Percentiles rank a stretch among this genome's conserved stretches.
Conservation (phyloP, 2,888 invertebrate species). For the Epiblema foenella region DNA sequence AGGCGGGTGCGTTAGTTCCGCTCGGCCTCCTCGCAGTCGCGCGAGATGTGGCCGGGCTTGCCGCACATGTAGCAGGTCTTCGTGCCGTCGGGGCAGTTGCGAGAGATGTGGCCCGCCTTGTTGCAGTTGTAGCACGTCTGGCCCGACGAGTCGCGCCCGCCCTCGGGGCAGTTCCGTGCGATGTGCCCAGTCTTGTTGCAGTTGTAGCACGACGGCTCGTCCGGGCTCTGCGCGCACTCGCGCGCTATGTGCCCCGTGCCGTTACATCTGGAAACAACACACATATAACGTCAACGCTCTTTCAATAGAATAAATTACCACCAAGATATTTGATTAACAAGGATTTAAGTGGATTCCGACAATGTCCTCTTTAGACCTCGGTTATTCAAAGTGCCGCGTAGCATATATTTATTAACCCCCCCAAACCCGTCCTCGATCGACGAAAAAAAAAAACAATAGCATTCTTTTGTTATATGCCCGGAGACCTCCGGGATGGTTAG, state of each 20-base stretch:
- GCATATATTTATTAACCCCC: too few relatives aligned
- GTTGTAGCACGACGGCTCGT: slow-evolving; percentile 96
- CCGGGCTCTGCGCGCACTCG: slow-evolving; percentile 93
- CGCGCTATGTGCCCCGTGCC: slow-evolving; percentile 97
- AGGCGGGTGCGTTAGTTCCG: slow-evolving; percentile 78
- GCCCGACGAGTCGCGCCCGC: slow-evolving; percentile 87
- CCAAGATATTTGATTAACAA: background rate
- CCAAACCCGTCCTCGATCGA: too few relatives aligned
- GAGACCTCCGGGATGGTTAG: too few relatives aligned
- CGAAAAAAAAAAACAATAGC: too few relatives aligned
- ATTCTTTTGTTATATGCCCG: too few relatives aligned
- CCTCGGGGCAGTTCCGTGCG: slow-evolving; percentile 93
- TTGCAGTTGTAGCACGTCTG: slow-evolving; percentile 97
- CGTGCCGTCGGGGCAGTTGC: slow-evolving; percentile 93
- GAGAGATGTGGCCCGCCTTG: slow-evolving; percentile 96
- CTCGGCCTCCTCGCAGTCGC: slow-evolving; percentile 94
- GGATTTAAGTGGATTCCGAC: background rate
- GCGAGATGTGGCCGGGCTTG: slow-evolving; percentile 95
- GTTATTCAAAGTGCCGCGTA: background rate
- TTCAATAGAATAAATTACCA: background rate
- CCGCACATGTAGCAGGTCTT: slow-evolving; percentile 97
- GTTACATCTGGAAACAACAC: slow-evolving; percentile 90
- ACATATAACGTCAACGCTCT: background rate
- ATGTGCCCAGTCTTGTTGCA: slow-evolving; percentile 98
- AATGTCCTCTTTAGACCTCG: background rate